These are phyloP conservation scores for Leuctra nigra DNA, from an alignment of 2,888 invertebrate species.

Conservation along the genomic window DNA sequence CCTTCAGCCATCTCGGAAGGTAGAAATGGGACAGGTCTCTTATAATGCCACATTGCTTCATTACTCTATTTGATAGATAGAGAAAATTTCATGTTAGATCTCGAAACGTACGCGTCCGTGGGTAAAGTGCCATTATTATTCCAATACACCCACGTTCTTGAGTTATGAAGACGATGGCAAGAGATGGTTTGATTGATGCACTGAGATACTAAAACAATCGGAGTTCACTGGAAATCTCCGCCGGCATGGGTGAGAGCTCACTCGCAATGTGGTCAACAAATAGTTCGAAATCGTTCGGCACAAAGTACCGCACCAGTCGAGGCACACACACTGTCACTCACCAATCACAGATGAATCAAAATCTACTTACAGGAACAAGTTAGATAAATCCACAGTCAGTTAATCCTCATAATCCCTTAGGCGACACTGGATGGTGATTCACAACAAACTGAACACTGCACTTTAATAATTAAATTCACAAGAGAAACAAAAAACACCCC, in stretches of 20 bases:
- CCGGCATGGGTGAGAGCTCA: too few relatives aligned
- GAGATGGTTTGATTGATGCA: not conserved
- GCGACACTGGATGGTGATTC: too few relatives aligned
- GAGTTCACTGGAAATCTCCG: too few relatives aligned
- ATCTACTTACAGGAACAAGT: constrained; percentile 3
- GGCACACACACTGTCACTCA: not conserved
- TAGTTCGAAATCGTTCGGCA: too few relatives aligned
- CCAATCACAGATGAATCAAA: not conserved
- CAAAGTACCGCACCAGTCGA: not conserved
- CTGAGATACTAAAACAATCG: not conserved
- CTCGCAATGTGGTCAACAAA: too few relatives aligned
- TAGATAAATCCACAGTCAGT: constrained; percentile 7
- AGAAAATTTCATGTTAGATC: not conserved
- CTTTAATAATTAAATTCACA: too few relatives aligned
- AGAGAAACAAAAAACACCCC: too few relatives aligned
- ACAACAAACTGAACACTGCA: too few relatives aligned
- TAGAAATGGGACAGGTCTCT: constrained; percentile 15
- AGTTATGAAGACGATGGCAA: not conserved
- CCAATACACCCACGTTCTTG: constrained; percentile 20
- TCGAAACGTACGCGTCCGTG: constrained; percentile 6
- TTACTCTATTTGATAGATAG: too few relatives aligned
- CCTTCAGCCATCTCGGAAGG: constrained; percentile 11
- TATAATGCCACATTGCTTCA: constrained; percentile 16
- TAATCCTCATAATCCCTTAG: constrained; percentile 6
- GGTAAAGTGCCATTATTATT: constrained; percentile 21